Base-by-base conservation (phyloP, 2,888 invertebrate genomes). In the Camptogramma bilineatum region DNA sequence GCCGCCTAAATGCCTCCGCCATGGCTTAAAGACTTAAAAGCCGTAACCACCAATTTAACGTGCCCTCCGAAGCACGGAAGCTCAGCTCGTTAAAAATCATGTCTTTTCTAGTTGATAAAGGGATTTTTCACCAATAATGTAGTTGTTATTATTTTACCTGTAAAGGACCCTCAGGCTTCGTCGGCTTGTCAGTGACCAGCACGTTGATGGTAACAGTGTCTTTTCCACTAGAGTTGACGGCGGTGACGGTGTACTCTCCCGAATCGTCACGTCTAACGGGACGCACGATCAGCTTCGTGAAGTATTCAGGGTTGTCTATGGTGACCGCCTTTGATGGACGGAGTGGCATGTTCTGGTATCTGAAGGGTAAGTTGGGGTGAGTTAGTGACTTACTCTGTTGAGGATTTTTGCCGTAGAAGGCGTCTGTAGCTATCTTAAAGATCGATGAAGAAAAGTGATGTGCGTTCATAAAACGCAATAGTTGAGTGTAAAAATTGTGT, bases 111-210 rank as follows among this genome's bases (percentile, higher is more conserved):
- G n/a, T n/a, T n/a, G n/a, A n/a, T n/a, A n/a, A n/a, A n/a, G n/a
- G n/a, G n/a, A n/a, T n/a, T n/a, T n/a, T n/a, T n/a, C 24, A 24
- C 24, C 4, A 24, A 4, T 24, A 4, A 2, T 24, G 2, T 24
- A 2, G 2, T 24, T 24, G 3, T 24, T 24, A 2, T 4, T 24
- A 7, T 28, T 8, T 28, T 60, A 97, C 96, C 93, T 97, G 96
- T 13, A 99, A 84, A 9, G 98, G 98, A 75, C 98, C 99, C 87
- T 98, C 97, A 1, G 98, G 99, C 65, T 96, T 93, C 48, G 94
- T 91, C 0, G 99, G 98, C 80, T 98, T 98, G 83, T 98, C 98
- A 9, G 97, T 97, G 62, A 98, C 96, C 3, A 95, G 94, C 1
- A 98, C 97, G 71, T 95, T 96, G 69, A 98, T 95, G 2, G 96